Conservation (phyloP, 2,888 invertebrate genomes). For the Zaprionus obscuricornis region DNA sequence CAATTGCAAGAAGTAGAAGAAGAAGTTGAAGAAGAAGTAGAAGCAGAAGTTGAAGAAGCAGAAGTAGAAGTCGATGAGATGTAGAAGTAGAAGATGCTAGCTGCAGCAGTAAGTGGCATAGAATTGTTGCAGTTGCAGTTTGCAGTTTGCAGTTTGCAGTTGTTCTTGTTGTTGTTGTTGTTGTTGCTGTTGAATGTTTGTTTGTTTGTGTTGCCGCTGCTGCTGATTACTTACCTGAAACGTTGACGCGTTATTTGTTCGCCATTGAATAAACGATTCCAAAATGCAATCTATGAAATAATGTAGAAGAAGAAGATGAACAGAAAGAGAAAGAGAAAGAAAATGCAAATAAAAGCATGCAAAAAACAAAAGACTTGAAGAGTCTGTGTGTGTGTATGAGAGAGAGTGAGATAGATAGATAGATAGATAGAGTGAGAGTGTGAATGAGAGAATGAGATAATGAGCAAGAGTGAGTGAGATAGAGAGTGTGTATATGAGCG, state of each 20-base stretch:
- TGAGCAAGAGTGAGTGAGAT: constrained; percentile 5
- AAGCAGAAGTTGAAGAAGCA: too few species aligned
- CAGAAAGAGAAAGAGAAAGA: constrained; percentile 17
- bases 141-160: neutral
- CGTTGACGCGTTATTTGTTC: constrained; percentile 84
- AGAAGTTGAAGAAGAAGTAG: too few species aligned
- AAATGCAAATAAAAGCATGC: constrained; percentile 50
- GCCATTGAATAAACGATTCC: constrained; percentile 85
- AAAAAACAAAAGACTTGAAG: constrained; percentile 36
- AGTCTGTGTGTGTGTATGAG: too few species aligned
- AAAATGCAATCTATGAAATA: constrained; percentile 87
- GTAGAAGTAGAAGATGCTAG: too few species aligned
- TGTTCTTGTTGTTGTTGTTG: neutral
- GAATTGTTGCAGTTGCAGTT: neutral
- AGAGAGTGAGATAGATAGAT: constrained; percentile 9
- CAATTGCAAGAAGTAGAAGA: too few species aligned
- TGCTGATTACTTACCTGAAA: constrained; percentile 85
- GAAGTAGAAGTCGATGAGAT: too few species aligned
- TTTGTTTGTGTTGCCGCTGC: neutral
- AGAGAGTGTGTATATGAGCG: too few species aligned
- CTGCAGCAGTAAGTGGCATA: constrained; percentile 9
- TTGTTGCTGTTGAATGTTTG: neutral
- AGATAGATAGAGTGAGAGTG: neutral
- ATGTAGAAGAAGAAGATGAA: constrained; percentile 80
- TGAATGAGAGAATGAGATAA: constrained; percentile 6